phyloP scores from a whole-genome alignment of 2,888 invertebrate species.

The Petrolisthes cinctipes region DNA sequence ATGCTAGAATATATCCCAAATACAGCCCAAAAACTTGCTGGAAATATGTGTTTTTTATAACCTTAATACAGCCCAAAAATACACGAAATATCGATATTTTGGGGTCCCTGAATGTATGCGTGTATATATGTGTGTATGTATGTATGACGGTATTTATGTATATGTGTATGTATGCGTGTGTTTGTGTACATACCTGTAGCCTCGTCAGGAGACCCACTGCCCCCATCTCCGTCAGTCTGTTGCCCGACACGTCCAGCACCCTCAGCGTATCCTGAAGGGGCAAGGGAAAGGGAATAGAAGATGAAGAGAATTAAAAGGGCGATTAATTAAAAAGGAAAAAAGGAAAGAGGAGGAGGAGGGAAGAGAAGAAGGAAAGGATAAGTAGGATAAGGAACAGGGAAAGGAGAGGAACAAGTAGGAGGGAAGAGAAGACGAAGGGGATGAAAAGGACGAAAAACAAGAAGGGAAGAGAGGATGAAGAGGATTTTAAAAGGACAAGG shows the following conservation, averaged over 20 bases:
- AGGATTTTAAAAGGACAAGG: background rate
- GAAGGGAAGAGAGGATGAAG: background rate
- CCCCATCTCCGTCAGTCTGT: slow-evolving; percentile 46
- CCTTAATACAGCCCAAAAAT: too few relatives aligned
- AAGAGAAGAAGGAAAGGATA: slow-evolving; percentile 1
- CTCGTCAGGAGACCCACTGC: slow-evolving; percentile 37
- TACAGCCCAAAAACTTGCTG: too few relatives aligned
- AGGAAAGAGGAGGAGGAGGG: background rate
- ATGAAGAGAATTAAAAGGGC: background rate
- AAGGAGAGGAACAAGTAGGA: background rate
- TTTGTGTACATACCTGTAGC: slow-evolving; percentile 25
- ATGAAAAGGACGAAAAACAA: background rate
- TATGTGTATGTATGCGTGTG: background rate
- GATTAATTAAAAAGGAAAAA: background rate
- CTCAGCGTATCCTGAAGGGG: slow-evolving; percentile 33
- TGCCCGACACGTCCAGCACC: slow-evolving; percentile 41
- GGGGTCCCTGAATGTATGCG: slow-evolving; percentile 15
- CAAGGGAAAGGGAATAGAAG: background rate
- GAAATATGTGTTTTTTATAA: too few relatives aligned
- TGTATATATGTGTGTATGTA: slow-evolving; percentile 1
- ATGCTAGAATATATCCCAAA: too few relatives aligned
- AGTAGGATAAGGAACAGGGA: background rate
- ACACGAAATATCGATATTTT: too few relatives aligned
- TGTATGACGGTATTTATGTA: background rate
- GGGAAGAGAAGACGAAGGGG: background rate